phyloP scores from a whole-genome alignment of 2,113 vertebrate species.

The Rallus limicola region DNA sequence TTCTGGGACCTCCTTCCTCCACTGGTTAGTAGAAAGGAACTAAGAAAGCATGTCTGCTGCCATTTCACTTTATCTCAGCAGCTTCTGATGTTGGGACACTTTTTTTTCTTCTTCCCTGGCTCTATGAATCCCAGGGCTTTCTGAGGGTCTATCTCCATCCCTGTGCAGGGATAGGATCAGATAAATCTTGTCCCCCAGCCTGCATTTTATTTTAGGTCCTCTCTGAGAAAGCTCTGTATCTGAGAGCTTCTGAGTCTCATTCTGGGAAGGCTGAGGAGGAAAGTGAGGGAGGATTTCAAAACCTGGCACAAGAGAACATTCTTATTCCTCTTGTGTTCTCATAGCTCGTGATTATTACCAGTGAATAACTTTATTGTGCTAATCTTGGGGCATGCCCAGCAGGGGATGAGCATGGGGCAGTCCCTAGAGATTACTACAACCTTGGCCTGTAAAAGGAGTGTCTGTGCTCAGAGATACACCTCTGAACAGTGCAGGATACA shows the following conservation, averaged over 20 bases:
- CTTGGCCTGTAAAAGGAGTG: background rate
- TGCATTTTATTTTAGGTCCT: background rate
- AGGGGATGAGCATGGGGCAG: background rate
- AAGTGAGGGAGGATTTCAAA: background rate
- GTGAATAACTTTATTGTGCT: background rate
- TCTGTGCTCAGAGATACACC: background rate
- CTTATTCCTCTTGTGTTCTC: background rate
- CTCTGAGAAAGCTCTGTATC: background rate
- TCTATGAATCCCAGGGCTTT: background rate
- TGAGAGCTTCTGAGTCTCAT: background rate
- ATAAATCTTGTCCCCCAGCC: background rate
- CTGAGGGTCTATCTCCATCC: background rate
- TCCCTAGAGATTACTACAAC: background rate
- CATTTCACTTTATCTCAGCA: background rate
- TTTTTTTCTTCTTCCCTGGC: background rate
- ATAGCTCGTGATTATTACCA: background rate
- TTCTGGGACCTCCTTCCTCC: background rate
- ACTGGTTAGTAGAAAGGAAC: background rate
- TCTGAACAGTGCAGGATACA: background rate
- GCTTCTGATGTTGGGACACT: background rate
- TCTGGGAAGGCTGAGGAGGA: background rate
- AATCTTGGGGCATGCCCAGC: background rate
- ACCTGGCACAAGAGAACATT: background rate
- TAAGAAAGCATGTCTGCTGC: background rate
- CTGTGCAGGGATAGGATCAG: background rate